These are phyloP conservation scores for Drosophila maculinotata DNA, from an alignment of 2,888 invertebrate species.

Conservation along the genomic window DNA sequence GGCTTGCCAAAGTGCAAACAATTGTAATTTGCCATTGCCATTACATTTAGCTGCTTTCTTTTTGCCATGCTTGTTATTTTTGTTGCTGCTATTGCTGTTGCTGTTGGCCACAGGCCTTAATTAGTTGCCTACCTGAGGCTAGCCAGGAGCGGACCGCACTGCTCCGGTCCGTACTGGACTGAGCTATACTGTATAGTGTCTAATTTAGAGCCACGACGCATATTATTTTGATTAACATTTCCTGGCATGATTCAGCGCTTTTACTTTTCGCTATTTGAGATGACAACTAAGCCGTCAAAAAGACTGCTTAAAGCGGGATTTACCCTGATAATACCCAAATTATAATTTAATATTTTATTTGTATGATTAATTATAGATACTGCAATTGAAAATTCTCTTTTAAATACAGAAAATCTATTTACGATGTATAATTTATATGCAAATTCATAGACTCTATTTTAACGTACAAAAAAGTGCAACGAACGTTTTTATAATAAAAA, in stretches of 20 bases:
- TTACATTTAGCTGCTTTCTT: slow-evolving; percentile 58
- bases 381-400: not conserved
- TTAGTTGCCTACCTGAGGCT: slow-evolving; percentile 52
- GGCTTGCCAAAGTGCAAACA: slow-evolving; percentile 55
- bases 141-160: slow-evolving; percentile 4
- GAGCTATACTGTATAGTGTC: not conserved
- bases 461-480: not conserved
- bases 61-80: slow-evolving; percentile 19
- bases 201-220: slow-evolving; percentile 20
- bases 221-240: slow-evolving; percentile 52
- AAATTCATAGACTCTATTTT: not conserved
- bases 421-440: not conserved
- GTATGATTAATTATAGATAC: not conserved
- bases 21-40: slow-evolving; percentile 60
- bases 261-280: not conserved
- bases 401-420: not conserved
- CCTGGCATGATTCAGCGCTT: slow-evolving; percentile 53
- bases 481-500: not conserved
- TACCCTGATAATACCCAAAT: not conserved
- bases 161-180: not conserved
- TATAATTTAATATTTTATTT: not conserved
- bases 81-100: slow-evolving; percentile 14
- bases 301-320: not conserved
- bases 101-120: slow-evolving; percentile 50
- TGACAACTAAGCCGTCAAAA: slow-evolving; percentile 12